Evolutionary conservation across 2,113 vertebrate species (phyloP).

Genomic region (Tupaia chinensis): DNA sequence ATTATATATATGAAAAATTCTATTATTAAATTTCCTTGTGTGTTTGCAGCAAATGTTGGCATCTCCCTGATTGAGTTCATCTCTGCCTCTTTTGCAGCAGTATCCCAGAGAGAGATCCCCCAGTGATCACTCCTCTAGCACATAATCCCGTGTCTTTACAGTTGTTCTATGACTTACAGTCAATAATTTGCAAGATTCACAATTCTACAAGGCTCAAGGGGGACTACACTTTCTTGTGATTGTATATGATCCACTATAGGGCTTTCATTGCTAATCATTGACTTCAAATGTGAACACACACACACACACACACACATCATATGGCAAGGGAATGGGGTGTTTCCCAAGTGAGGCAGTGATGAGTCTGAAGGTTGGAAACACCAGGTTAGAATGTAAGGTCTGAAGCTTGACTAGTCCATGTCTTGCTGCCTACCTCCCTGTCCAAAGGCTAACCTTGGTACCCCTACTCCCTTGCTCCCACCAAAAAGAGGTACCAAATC

Average conservation of each 20-base stretch:
- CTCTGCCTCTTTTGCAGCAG: neutral
- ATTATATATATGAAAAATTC: neutral
- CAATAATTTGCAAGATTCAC: slow-evolving; percentile 55
- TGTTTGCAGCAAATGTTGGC: neutral
- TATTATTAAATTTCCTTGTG: neutral
- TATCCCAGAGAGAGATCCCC: neutral
- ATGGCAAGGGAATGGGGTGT: neutral
- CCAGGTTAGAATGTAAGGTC: neutral
- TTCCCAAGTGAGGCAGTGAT: neutral
- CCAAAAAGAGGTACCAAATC: slow-evolving; percentile 48
- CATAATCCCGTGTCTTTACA: neutral
- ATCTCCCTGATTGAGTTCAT: neutral
- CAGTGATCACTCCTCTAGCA: neutral
- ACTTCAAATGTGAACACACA: neutral
- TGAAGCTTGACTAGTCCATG: neutral
- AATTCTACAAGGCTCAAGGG: slow-evolving; percentile 53
- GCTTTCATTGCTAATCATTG: slow-evolving; percentile 19
- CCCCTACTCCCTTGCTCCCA: neutral
- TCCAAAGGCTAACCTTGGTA: slow-evolving; percentile 54
- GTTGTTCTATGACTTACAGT: neutral
- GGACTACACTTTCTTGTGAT: neutral
- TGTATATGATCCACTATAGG: slow-evolving; percentile 20
- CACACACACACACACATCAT: neutral
- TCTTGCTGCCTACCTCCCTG: slow-evolving; percentile 54
- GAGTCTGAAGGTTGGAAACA: neutral